Evolutionary conservation across 1,140 invertebrate genomes (phyloP), one percentile per base, ranked within the genome.

Genomic region (Panagrolaimus sp.): DNA sequence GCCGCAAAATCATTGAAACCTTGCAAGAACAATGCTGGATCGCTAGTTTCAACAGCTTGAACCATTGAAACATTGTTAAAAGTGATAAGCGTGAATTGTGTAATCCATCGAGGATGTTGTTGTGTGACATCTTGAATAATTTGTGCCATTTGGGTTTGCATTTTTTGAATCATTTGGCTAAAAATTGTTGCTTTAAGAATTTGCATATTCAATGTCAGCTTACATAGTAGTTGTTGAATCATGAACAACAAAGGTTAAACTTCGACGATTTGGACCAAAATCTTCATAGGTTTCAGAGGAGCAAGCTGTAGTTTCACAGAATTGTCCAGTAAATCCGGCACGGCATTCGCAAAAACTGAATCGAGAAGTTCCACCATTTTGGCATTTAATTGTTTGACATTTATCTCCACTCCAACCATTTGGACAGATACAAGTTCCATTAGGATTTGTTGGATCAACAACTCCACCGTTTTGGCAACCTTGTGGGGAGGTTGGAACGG

Each of bases 381-480:
- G 52, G 8, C 52, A 58, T 12, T 26, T 28, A 28, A 58, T 58
- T 8, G 21, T 58, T 28, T 58, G 52, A 14, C 52, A 58, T 28
- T 58, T 58, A 17, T 58, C 52, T 1, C 52, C 52, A 17, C 14
- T 58, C 52, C 52, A 58, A n/a, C 28, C 28, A n/a, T 21, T 21
- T 1, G 52, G 21, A n/a, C 52, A 58, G 17, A 58, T 58, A 28
- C 52, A 58, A n/a, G 52, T 58, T 58, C 28, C 28, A n/a, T 58
- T 58, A 4, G 32, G 32, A 38, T 38, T 38, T 38, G 32, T 38
- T 8, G 14, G 15, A 58, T 58, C 52, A n/a, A 28, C 21, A 14
- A 58, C 52, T 12, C 52, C 52, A 17, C 52, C 52, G 5, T 58
- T 58, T 8, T 26, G 52, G 28, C 52, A 58, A 28, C 52, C 52